Evolutionary conservation across 2,113 vertebrate species (phyloP).

Genomic region (Trogon melanurus): DNA sequence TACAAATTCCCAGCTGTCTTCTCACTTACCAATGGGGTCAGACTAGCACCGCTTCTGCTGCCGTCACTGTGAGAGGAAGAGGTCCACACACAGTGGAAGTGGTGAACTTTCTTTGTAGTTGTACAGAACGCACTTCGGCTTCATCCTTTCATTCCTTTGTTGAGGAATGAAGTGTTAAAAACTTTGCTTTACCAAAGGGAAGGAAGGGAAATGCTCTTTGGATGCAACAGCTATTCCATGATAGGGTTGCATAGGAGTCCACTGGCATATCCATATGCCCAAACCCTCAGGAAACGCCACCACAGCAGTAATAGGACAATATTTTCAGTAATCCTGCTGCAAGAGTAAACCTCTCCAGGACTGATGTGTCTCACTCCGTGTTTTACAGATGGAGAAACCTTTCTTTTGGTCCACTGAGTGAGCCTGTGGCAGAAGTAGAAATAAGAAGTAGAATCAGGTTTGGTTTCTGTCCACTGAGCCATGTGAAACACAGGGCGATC

Average conservation of each 20-base stretch:
- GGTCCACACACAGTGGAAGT: background rate
- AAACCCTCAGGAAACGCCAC: background rate
- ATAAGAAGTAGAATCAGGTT: background rate
- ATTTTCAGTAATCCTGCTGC: background rate
- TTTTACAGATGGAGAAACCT: background rate
- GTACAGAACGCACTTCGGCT: background rate
- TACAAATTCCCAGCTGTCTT: background rate
- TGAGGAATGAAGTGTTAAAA: background rate
- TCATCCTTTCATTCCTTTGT: background rate
- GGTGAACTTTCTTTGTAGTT: background rate
- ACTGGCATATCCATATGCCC: background rate
- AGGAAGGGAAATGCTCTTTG: background rate
- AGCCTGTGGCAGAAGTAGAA: background rate
- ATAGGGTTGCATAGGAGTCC: background rate
- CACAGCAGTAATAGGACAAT: accelerated
- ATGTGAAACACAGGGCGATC: background rate
- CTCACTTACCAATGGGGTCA: background rate
- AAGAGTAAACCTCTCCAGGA: background rate
- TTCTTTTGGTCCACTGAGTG: background rate
- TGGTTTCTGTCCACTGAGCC: background rate
- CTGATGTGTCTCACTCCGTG: background rate
- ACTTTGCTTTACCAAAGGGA: background rate
- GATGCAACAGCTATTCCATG: background rate
- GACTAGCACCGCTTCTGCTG: background rate
- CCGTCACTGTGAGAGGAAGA: background rate